Conservation (phyloP, 2,113 vertebrate genomes). For the Thalassoma bifasciatum region DNA sequence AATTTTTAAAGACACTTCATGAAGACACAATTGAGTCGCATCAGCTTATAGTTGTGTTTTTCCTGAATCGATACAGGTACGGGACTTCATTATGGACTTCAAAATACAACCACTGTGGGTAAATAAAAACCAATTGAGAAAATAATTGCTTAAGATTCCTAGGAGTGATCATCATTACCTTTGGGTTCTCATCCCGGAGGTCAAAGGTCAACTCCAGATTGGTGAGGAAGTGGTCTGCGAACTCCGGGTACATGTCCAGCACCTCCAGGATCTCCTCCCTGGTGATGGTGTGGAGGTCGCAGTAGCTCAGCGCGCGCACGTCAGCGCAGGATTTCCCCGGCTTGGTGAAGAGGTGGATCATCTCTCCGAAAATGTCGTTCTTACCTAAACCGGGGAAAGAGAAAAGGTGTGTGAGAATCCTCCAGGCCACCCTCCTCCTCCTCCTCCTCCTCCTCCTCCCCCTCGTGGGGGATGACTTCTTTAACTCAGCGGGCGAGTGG, state of each 20-base stretch:
- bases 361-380: slow-evolving; percentile 98
- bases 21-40: no score
- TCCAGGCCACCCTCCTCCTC: neutral
- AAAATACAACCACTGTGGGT: no score
- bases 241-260: slow-evolving; percentile 98
- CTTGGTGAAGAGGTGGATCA: slow-evolving; percentile 93
- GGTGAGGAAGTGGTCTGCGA: slow-evolving; percentile 94
- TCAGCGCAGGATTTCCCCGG: slow-evolving; percentile 94
- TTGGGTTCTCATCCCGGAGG: slow-evolving; percentile 91
- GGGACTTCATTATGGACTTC: no score
- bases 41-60: no score
- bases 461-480: neutral
- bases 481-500: neutral
- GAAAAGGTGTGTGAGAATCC: neutral
- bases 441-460: neutral
- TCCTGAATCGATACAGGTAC: no score
- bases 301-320: slow-evolving; percentile 94
- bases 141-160: no score
- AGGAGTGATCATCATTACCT: no score
- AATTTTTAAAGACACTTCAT: no score
- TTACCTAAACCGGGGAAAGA: slow-evolving; percentile 83
- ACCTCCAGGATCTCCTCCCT: slow-evolving; percentile 95
- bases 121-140: no score
- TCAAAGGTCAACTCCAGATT: slow-evolving; percentile 98
- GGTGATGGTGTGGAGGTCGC: slow-evolving; percentile 96